Percentiles rank a stretch among this genome's conserved stretches.
These are phyloP conservation scores for Elegia similella DNA, from an alignment of 2,888 invertebrate species.

Conservation along the genomic window DNA sequence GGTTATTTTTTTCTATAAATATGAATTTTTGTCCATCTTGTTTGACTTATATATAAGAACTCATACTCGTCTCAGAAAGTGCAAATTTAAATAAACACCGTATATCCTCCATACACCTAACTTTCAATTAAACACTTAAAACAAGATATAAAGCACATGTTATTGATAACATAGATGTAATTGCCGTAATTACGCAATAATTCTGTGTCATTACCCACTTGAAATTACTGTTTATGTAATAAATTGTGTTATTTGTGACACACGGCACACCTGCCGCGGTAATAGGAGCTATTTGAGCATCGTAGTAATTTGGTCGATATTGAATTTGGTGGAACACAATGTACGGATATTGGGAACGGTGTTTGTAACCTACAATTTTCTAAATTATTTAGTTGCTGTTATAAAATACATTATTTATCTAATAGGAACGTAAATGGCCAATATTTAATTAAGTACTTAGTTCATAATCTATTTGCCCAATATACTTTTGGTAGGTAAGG, in stretches of 20 bases:
- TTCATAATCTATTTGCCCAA: too few species aligned
- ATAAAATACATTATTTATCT: not conserved
- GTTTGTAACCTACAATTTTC: not conserved
- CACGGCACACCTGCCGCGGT: not conserved
- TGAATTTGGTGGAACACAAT: not conserved
- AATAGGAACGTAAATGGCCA: not conserved
- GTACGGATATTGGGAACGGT: not conserved
- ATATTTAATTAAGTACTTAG: not conserved
- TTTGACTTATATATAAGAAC: too few species aligned
- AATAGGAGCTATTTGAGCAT: not conserved
- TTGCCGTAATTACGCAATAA: not conserved
- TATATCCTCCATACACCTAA: not conserved
- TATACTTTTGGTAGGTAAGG: too few species aligned
- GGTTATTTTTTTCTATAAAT: too few species aligned
- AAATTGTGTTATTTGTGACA: not conserved
- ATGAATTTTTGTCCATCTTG: too few species aligned
- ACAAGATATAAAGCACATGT: not conserved
- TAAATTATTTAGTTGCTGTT: not conserved
- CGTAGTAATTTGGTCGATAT: not conserved
- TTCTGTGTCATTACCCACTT: not conserved
- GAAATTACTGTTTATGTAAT: not conserved
- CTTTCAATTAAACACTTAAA: not conserved
- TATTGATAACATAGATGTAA: not conserved
- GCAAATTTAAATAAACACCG: not conserved
- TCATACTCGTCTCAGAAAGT: too few species aligned